Evolutionary conservation across 2,888 invertebrate genomes (phyloP).

Genomic region (Apodemia duryi): DNA sequence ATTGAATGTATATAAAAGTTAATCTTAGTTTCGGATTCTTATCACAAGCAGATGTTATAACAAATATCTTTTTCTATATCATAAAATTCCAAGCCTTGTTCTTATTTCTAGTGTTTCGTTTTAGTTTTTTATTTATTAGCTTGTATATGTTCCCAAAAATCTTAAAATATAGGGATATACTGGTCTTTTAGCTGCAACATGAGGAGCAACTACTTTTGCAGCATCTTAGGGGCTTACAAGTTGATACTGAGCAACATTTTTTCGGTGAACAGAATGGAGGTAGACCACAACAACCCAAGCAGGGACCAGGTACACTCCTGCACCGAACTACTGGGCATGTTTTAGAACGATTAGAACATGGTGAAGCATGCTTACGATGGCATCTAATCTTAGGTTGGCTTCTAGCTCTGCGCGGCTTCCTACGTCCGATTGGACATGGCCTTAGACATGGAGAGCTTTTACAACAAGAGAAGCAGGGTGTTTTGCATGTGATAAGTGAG

Average conservation of each 20-base stretch:
- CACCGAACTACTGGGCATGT: conserved; percentile 54
- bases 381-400: conserved; percentile 54
- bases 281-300: conserved; percentile 35
- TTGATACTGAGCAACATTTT: conserved; percentile 40
- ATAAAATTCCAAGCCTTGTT: too few relatives aligned
- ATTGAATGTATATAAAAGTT: too few relatives aligned
- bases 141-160: too few relatives aligned
- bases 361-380: conserved; percentile 52
- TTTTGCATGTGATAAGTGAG: conserved; percentile 28
- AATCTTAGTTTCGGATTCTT: too few relatives aligned
- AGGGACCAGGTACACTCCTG: conserved; percentile 51
- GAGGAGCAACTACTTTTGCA: conserved; percentile 31
- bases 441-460: conserved; percentile 53
- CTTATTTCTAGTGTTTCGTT: too few relatives aligned
- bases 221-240: conserved; percentile 37
- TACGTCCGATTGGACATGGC: conserved; percentile 54
- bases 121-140: too few relatives aligned
- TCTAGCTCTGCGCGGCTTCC: conserved; percentile 42
- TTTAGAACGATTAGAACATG: conserved; percentile 55
- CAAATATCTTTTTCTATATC: too few relatives aligned
- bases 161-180: neutral
- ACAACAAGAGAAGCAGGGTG: conserved; percentile 42
- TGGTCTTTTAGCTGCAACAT: conserved; percentile 17
- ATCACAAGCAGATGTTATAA: too few relatives aligned
- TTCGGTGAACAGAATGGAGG: conserved; percentile 39